These are phyloP conservation scores for Dicyrtomina minuta DNA, from an alignment of 2,888 invertebrate species.

Conservation along the genomic window DNA sequence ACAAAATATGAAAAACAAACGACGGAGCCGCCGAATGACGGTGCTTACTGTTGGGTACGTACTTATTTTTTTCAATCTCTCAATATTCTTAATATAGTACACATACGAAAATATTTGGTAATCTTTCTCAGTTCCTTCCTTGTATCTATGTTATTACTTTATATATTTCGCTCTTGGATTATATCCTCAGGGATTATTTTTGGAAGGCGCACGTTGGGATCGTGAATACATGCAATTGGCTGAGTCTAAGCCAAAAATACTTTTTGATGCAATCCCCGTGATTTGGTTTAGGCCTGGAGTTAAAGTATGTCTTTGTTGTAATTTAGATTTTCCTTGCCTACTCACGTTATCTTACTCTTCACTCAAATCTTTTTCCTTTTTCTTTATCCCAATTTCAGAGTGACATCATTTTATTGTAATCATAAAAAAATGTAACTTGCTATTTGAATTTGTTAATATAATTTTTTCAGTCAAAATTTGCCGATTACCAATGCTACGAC, in stretches of 20 bases:
- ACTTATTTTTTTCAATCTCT: not conserved
- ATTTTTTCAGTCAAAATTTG: constrained; percentile 29
- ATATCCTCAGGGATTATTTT: constrained; percentile 55
- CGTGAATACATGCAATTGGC: constrained; percentile 66
- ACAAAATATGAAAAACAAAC: constrained; percentile 60
- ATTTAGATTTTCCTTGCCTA: too few relatives aligned
- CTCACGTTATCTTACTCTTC: too few relatives aligned
- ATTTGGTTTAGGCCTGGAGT: constrained; percentile 52
- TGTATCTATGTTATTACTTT: not conserved
- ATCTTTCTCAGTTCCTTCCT: too few relatives aligned
- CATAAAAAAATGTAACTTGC: too few relatives aligned
- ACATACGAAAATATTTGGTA: too few relatives aligned
- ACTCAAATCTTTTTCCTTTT: not conserved
- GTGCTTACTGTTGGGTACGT: constrained; percentile 32
- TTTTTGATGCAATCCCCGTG: constrained; percentile 77
- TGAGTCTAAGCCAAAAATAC: constrained; percentile 78
- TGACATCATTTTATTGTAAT: too few relatives aligned
- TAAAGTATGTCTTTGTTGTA: constrained; percentile 25
- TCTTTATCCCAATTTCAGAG: too few relatives aligned
- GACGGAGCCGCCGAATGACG: constrained; percentile 58
- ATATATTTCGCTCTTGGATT: not conserved
- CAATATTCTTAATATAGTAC: not conserved
- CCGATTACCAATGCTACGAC: constrained; percentile 64
- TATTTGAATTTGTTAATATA: not conserved
- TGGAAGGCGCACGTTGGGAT: constrained; percentile 75